These are phyloP conservation scores for Bradysia coprophila DNA, from an alignment of 1,140 invertebrate genomes.

Conservation along the genomic window DNA sequence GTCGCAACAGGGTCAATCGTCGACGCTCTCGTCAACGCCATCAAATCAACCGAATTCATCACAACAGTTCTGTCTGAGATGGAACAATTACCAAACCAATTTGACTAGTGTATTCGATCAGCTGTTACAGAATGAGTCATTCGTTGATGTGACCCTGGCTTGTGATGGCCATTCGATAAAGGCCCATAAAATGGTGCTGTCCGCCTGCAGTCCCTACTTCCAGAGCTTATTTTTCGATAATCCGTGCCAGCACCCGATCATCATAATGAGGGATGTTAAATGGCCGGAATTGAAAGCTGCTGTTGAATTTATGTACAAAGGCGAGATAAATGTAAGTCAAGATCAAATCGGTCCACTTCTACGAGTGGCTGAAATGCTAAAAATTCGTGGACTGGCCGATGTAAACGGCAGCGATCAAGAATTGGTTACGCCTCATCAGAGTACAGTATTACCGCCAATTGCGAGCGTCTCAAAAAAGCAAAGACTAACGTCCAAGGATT, in stretches of 20 bases:
- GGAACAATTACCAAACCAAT: slow-evolving; percentile 89
- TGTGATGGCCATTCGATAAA: slow-evolving; percentile 36
- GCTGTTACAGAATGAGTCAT: slow-evolving; percentile 72
- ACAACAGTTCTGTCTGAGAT: slow-evolving; percentile 63
- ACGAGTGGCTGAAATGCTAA: slow-evolving; percentile 69
- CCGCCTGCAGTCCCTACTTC: slow-evolving; percentile 84
- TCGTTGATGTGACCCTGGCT: slow-evolving; percentile 81
- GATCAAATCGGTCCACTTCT: slow-evolving; percentile 73
- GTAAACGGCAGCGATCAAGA: slow-evolving; percentile 51
- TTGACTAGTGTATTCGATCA: slow-evolving; percentile 83
- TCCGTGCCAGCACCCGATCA: slow-evolving; percentile 77
- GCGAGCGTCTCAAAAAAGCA: neutral
- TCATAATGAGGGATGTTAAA: slow-evolving; percentile 77
- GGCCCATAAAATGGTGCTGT: slow-evolving; percentile 36
- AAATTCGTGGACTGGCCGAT: slow-evolving; percentile 72
- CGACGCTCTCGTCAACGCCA: neutral
- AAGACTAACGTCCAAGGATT: neutral
- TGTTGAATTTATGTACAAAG: slow-evolving; percentile 87
- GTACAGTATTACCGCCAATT: neutral
- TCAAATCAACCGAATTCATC: slow-evolving; percentile 7
- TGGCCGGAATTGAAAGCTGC: slow-evolving; percentile 73
- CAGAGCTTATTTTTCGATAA: slow-evolving; percentile 80
- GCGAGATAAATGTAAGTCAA: slow-evolving; percentile 81
- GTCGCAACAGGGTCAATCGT: neutral
- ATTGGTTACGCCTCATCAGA: neutral